Evolutionary conservation across 2,888 invertebrate species (phyloP).

Genomic region (Synergus itoensis): DNA sequence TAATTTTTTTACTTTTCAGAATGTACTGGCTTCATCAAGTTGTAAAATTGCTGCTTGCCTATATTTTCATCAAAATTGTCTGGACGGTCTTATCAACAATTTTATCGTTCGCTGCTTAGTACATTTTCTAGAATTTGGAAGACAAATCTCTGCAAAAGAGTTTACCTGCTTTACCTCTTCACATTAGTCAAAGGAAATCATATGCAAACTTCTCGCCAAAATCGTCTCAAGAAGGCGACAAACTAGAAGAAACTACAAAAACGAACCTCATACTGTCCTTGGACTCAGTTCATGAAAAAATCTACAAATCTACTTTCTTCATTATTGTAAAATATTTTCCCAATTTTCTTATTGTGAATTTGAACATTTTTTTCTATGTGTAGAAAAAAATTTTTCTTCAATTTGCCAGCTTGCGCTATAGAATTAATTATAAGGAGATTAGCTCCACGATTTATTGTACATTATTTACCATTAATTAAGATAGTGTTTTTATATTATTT

Average conservation of each 20-base stretch:
- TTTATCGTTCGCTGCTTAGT: slow-evolving; percentile 45
- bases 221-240: not conserved
- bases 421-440: not conserved
- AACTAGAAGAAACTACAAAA: not conserved
- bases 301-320: not conserved
- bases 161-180: not conserved
- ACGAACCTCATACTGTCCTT: not conserved
- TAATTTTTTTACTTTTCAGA: slow-evolving; percentile 61
- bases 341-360: not conserved
- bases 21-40: slow-evolving; percentile 76
- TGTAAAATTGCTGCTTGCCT: slow-evolving; percentile 69
- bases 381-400: too few species aligned
- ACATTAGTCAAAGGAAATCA: not conserved
- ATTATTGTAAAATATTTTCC: not conserved
- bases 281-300: not conserved
- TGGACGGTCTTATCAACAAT: slow-evolving; percentile 65
- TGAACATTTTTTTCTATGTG: not conserved
- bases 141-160: not conserved
- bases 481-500: slow-evolving; percentile 60
- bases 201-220: not conserved
- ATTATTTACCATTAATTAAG: slow-evolving; percentile 38
- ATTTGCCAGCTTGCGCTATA: not conserved
- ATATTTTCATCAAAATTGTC: slow-evolving; percentile 64
- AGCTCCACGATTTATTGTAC: slow-evolving; percentile 46
- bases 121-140: slow-evolving; percentile 2